These are phyloP conservation scores for Aramus guarauna DNA, from an alignment of 2,113 vertebrate genomes.

Conservation along the genomic window DNA sequence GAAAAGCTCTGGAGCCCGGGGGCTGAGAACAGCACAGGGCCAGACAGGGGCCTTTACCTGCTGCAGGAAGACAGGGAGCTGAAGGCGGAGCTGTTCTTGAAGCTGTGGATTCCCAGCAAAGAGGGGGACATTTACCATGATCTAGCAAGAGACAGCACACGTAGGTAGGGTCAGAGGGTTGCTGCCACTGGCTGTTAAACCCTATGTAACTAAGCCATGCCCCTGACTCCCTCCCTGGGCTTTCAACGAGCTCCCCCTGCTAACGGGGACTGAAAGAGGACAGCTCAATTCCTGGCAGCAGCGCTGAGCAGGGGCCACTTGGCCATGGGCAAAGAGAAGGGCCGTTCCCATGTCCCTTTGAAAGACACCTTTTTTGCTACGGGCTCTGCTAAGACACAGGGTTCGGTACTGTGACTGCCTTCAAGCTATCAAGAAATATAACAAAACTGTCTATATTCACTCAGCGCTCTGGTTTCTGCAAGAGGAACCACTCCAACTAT, in stretches of 20 bases:
- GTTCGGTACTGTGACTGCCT: not conserved
- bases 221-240: constrained; percentile 13
- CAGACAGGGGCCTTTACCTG: constrained; percentile 79
- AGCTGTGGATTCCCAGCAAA: constrained; percentile 96
- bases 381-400: not conserved
- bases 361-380: not conserved
- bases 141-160: constrained; percentile 75
- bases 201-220: not conserved
- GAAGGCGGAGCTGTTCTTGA: constrained; percentile 94
- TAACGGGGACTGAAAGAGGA: not conserved
- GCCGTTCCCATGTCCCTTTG: not conserved
- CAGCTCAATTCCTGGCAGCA: not conserved
- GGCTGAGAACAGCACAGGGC: constrained; percentile 44
- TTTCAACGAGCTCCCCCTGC: not conserved
- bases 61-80: constrained; percentile 95
- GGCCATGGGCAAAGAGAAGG: not conserved
- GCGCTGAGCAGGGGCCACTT: not conserved
- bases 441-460: not conserved
- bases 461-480: not conserved
- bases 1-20: not conserved
- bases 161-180: constrained; percentile 4
- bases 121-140: constrained; percentile 97
- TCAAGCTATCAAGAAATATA: not conserved
- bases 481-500: not conserved
- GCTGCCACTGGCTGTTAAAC: not conserved